A percentile compares a stretch with the other conserved stretches of the same genome.
phyloP scores from a whole-genome alignment of 2,888 invertebrate species.

The Pseudanteris insignis region DNA sequence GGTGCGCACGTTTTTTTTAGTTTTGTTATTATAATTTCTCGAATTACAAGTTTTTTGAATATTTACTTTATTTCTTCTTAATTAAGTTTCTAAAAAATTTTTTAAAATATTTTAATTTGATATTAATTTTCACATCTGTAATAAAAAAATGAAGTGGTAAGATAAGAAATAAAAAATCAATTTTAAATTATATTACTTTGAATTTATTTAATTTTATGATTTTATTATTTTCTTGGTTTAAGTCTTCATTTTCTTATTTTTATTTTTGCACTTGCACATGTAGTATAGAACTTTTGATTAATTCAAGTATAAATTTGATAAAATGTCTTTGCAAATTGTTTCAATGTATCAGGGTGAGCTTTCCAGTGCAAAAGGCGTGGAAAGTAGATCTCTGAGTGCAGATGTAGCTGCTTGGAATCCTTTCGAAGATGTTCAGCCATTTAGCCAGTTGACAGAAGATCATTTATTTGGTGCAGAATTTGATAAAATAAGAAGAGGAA shows the following conservation, averaged over 20 bases:
- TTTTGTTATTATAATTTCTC: too few relatives aligned
- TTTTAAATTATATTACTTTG: neutral
- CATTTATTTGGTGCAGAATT: conserved; percentile 85
- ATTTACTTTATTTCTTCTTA: neutral
- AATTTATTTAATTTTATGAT: conserved; percentile 1
- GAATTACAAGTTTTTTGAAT: too few relatives aligned
- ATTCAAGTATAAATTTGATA: neutral
- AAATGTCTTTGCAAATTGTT: conserved; percentile 18
- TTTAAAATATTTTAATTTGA: too few relatives aligned
- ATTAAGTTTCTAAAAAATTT: neutral
- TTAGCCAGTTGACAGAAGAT: conserved; percentile 81
- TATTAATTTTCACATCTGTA: too few relatives aligned
- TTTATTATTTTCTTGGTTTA: neutral
- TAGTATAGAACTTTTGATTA: neutral
- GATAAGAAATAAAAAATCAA: too few relatives aligned
- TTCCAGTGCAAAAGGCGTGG: conserved; percentile 59
- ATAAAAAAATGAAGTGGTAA: too few relatives aligned
- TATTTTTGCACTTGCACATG: neutral
- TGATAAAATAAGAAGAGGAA: conserved; percentile 81
- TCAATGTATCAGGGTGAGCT: conserved; percentile 62
- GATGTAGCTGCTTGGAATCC: conserved; percentile 85
- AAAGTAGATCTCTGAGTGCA: conserved; percentile 67
- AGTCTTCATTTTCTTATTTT: neutral
- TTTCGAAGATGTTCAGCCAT: conserved; percentile 78
- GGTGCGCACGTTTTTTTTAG: too few relatives aligned